These are phyloP conservation scores for Micropterix aruncella DNA, from an alignment of 2,888 invertebrate species.

Conservation along the genomic window DNA sequence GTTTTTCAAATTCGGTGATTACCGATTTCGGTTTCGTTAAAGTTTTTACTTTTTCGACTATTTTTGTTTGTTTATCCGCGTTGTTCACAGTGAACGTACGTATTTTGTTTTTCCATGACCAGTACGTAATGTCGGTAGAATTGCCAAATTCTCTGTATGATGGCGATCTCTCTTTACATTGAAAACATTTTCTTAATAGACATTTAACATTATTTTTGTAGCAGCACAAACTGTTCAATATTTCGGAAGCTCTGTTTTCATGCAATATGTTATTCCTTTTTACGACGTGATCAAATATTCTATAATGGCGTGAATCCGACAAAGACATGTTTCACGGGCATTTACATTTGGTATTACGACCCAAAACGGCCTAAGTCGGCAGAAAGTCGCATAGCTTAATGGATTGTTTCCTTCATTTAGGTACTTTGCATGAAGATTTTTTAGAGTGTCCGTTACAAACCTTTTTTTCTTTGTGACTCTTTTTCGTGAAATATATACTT, in stretches of 20 bases:
- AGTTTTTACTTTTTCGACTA: slow-evolving; percentile 2
- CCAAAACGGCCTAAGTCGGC: slow-evolving; percentile 6
- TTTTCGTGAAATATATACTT: slow-evolving; percentile 5
- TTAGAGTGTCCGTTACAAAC: slow-evolving; percentile 5
- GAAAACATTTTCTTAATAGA: slow-evolving; percentile 4
- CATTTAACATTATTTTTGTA: slow-evolving; percentile 4
- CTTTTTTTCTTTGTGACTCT: slow-evolving; percentile 5
- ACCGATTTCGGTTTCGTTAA: slow-evolving; percentile 4
- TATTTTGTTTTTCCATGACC: slow-evolving; percentile 2
- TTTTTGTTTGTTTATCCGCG: slow-evolving; percentile 6
- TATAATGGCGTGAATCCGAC: slow-evolving; percentile 4
- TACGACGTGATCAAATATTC: slow-evolving; percentile 4
- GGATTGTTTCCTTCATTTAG: slow-evolving; percentile 5
- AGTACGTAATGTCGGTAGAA: slow-evolving; percentile 1
- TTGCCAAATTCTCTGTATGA: background rate
- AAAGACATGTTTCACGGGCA: slow-evolving; percentile 6
- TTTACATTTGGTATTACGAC: slow-evolving; percentile 5
- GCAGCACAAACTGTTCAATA: no score
- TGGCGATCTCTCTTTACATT: slow-evolving; percentile 1
- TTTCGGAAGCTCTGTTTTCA: slow-evolving; percentile 4
- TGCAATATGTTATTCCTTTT: slow-evolving; percentile 6
- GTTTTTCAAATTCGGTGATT: slow-evolving; percentile 5
- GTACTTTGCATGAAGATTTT: slow-evolving; percentile 5
- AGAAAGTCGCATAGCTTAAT: slow-evolving; percentile 6
- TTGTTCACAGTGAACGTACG: slow-evolving; percentile 3